A percentile compares a stretch with the other conserved stretches of the same genome.
Evolutionary conservation across 2,113 vertebrate genomes (phyloP).

Genomic region (Siphamia tubifer): DNA sequence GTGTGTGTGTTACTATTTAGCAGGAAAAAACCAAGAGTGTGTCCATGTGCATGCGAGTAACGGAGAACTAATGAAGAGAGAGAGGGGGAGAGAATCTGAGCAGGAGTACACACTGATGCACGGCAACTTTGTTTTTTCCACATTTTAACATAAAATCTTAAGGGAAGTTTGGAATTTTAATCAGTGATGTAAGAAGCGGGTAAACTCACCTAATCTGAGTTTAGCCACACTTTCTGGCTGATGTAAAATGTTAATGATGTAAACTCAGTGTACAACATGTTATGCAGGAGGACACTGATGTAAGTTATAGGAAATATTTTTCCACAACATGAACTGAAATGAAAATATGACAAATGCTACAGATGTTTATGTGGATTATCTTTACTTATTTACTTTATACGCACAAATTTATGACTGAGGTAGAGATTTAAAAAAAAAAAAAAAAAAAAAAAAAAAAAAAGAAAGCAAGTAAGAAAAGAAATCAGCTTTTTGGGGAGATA

Average conservation of each 20-base stretch:
- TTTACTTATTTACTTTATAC: background rate
- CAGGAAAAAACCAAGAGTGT: background rate
- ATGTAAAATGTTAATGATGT: conserved; percentile 41
- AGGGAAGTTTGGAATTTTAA: conserved; percentile 16
- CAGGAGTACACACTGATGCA: conserved; percentile 1
- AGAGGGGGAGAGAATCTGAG: background rate
- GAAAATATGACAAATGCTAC: background rate
- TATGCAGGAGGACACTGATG: conserved; percentile 26
- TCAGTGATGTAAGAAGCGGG: conserved; percentile 40
- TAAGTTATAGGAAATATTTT: conserved; percentile 36
- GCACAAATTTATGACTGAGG: background rate
- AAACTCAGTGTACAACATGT: conserved; percentile 9
- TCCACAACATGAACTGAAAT: background rate
- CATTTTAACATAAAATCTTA: background rate
- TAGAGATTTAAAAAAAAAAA: background rate
- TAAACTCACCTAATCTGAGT: conserved; percentile 31
- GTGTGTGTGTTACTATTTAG: background rate
- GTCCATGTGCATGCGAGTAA: background rate
- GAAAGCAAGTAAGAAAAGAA: too few relatives aligned
- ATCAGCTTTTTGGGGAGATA: too few relatives aligned
- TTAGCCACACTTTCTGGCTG: conserved; percentile 25
- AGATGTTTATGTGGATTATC: background rate
- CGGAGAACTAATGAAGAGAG: background rate
- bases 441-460: background rate
- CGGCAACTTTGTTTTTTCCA: conserved; percentile 3